Conservation (phyloP, 2,888 invertebrate species). For the Hirudinaria manillensis region DNA sequence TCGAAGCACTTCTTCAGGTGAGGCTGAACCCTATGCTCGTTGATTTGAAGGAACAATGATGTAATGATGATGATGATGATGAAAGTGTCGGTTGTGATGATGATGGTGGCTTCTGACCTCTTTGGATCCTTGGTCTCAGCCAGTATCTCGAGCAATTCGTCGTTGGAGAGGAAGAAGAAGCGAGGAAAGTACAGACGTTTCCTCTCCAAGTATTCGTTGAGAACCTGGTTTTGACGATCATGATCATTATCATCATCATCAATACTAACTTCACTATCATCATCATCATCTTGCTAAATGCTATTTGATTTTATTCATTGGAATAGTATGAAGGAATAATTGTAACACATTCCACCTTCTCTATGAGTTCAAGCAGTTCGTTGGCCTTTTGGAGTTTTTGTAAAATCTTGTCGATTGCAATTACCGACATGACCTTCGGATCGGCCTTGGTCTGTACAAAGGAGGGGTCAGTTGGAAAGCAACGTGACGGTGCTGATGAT, state of each 20-base stretch:
- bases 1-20: conserved; percentile 57
- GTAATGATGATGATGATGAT: conserved; percentile 29
- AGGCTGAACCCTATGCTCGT: conserved; percentile 53
- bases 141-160: conserved; percentile 85
- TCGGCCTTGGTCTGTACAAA: conserved; percentile 55
- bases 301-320: not conserved
- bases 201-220: conserved; percentile 89
- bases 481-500: no score
- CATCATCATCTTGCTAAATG: not conserved
- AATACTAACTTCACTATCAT: not conserved
- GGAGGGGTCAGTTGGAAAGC: no score
- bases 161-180: conserved; percentile 93
- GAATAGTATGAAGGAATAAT: not conserved
- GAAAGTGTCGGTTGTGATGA: conserved; percentile 31
- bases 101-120: conserved; percentile 58
- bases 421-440: conserved; percentile 73
- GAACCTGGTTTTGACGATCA: conserved; percentile 57
- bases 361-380: conserved; percentile 78
- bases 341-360: conserved; percentile 58
- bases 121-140: conserved; percentile 95
- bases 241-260: conserved; percentile 11
- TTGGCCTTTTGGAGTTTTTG: conserved; percentile 82
- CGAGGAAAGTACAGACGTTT: conserved; percentile 86
- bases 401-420: conserved; percentile 86
- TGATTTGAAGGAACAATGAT: conserved; percentile 17